These are phyloP conservation scores for Clusia tigrina DNA, from an alignment of 2,888 invertebrate genomes.

Conservation along the genomic window DNA sequence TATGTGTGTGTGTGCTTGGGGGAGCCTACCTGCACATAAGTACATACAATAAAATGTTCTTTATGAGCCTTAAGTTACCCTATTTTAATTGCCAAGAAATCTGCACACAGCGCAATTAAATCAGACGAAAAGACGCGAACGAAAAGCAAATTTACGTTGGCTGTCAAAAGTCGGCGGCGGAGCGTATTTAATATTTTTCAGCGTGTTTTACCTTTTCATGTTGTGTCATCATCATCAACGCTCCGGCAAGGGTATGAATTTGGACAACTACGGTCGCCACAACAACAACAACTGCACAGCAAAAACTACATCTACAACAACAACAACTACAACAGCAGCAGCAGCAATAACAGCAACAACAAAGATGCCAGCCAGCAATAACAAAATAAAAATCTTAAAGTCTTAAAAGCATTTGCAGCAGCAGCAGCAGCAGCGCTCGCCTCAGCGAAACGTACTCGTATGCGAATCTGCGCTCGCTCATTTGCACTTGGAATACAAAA, in stretches of 20 bases:
- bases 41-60: constrained; percentile 50
- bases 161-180: constrained; percentile 59
- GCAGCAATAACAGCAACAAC: not conserved
- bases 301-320: constrained; percentile 32
- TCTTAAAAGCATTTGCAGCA: constrained; percentile 50
- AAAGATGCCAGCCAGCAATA: not conserved
- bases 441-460: constrained; percentile 16
- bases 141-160: constrained; percentile 60
- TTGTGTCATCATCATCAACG: constrained; percentile 43
- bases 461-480: constrained; percentile 48
- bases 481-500: constrained; percentile 59
- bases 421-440: not conserved
- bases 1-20: too few relatives aligned
- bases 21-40: not conserved
- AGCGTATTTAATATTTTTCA: constrained; percentile 61
- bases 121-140: too few relatives aligned
- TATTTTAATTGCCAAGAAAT: constrained; percentile 60
- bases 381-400: constrained; percentile 28
- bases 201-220: constrained; percentile 61
- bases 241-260: not conserved
- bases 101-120: constrained; percentile 28
- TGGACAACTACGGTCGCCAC: constrained; percentile 8
- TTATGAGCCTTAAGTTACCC: constrained; percentile 58
- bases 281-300: not conserved
- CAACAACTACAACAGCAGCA: not conserved